Percentiles rank a stretch among this genome's conserved stretches.
Conservation (phyloP, 2,888 invertebrate genomes). For the Rhingia campestris region DNA sequence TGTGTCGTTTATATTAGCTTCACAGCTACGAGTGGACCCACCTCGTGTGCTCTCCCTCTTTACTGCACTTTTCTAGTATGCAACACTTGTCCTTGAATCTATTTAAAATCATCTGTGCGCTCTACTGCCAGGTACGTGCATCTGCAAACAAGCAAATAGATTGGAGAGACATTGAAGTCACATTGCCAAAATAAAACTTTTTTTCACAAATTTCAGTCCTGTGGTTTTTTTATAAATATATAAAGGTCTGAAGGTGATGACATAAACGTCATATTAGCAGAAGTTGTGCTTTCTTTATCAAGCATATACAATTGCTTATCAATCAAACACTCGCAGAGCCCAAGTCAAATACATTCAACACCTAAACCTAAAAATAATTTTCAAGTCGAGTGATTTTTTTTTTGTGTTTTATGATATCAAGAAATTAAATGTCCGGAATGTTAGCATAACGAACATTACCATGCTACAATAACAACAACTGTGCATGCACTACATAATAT, state of each 20-base stretch:
- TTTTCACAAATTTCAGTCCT: not conserved
- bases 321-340: constrained; percentile 32
- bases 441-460: constrained; percentile 66
- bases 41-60: constrained; percentile 14
- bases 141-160: constrained; percentile 71
- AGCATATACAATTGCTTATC: constrained; percentile 40
- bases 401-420: constrained; percentile 47
- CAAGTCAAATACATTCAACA: constrained; percentile 11
- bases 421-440: constrained; percentile 66
- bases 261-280: constrained; percentile 30
- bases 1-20: constrained; percentile 56
- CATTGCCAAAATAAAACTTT: constrained; percentile 62
- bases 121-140: constrained; percentile 70
- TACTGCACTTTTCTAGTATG: constrained; percentile 62
- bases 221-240: not conserved
- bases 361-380: constrained; percentile 62
- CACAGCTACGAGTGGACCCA: constrained; percentile 12
- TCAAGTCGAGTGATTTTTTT: not conserved
- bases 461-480: constrained; percentile 51
- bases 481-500: constrained; percentile 59
- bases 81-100: constrained; percentile 74
- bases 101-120: constrained; percentile 68
- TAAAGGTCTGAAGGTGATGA: not conserved
- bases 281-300: constrained; percentile 32
- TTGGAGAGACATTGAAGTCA: constrained; percentile 68